Evolutionary conservation across 2,888 invertebrate species (phyloP), one percentile per base, ranked within the genome.

Genomic region (Lasioglossum lativentre): DNA sequence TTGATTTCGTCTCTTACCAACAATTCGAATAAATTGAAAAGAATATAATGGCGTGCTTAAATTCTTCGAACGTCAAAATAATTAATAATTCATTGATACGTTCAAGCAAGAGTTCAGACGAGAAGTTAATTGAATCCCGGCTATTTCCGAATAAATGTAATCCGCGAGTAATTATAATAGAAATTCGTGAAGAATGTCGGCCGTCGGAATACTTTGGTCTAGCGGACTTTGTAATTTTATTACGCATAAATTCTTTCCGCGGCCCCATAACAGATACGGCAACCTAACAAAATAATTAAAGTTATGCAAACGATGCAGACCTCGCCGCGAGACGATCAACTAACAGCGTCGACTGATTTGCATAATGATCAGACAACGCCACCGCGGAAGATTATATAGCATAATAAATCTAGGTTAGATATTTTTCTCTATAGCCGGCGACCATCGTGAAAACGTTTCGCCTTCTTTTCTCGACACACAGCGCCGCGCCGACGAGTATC

Each of bases 271-370:
- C 45, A 42, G 30, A 27, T 45, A 30, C 27, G 19, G 72, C 45
- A 72, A n/a, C n/a, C 42, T 30, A 30, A 40, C 27, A n/a, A 68
- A 72, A 45, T 72, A 72, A 72, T 72, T 72, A 45, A 72, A 45
- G 42, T 45, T 72, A 72, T 72, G 72, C 45, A 72, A 72, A 72
- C 72, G 72, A 45, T 40, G 68, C 68, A 38, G 34, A 68, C 45
- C 72, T 45, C 30, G 27, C 42, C 30, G 42, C 19, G 45, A 42
- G 72, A 45, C 72, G 72, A 72, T 72, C 72, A 45, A 45, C 30
- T 42, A 45, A 72, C 72, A 45, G 30, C 72, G 27, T 30, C 72
- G 45, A 19, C 72, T 72, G 16, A 72, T 72, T 72, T 72, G 72
- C 72, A 72, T 72, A 72, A 72, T 30, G 72, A 45, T 16, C 40